Percentiles rank a stretch among this genome's conserved stretches.
These are phyloP conservation scores for Daktulosphaira vitifoliae DNA, from an alignment of 1,140 invertebrate species.

Conservation along the genomic window DNA sequence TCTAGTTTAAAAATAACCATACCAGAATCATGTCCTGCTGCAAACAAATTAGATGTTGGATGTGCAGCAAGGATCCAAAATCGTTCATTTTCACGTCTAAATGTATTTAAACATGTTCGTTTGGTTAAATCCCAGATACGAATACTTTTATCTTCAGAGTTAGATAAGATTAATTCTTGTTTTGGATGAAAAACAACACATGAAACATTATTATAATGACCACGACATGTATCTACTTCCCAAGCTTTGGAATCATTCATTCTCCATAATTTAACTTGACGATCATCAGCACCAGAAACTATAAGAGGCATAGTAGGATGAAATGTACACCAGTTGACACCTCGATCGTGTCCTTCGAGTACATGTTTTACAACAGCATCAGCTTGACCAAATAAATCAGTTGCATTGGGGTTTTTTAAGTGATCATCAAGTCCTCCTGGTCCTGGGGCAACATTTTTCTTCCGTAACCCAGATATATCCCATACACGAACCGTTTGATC, in stretches of 20 bases:
- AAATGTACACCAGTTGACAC: slow-evolving; percentile 98
- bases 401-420: slow-evolving; percentile 73
- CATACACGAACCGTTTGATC: slow-evolving; percentile 98
- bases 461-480: slow-evolving; percentile 74
- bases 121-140: slow-evolving; percentile 99
- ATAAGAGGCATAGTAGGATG: slow-evolving; percentile 92
- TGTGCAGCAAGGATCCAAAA: slow-evolving; percentile 83
- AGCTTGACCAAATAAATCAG: slow-evolving; percentile 93
- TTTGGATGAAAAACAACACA: slow-evolving; percentile 95
- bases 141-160: slow-evolving; percentile 97
- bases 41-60: slow-evolving; percentile 76
- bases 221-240: slow-evolving; percentile 98
- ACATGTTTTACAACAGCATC: slow-evolving; percentile 98
- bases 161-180: slow-evolving; percentile 93
- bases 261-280: slow-evolving; percentile 95
- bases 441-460: slow-evolving; percentile 36
- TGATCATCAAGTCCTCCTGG: slow-evolving; percentile 83
- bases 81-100: slow-evolving; percentile 87
- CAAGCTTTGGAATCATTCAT: slow-evolving; percentile 99
- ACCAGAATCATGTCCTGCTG: slow-evolving; percentile 92
- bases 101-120: slow-evolving; percentile 90
- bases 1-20: slow-evolving; percentile 81
- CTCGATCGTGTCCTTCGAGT: slow-evolving; percentile 91
- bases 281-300: slow-evolving; percentile 94
- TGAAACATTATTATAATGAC: slow-evolving; percentile 99